Conservation (phyloP, 2,797 vertebrate species). For the Buceros bicornis region DNA sequence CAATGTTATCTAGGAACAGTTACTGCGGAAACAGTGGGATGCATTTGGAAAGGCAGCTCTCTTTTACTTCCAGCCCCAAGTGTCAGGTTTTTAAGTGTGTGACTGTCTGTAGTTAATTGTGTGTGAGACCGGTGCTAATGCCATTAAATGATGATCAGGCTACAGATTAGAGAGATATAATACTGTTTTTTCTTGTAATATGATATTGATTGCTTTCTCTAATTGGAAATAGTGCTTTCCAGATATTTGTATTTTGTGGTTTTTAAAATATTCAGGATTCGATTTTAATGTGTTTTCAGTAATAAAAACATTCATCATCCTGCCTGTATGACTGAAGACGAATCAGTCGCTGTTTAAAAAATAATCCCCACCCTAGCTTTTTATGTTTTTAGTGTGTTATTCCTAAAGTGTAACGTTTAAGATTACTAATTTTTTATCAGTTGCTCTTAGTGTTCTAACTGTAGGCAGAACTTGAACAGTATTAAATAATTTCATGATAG, state of each 20-base stretch:
- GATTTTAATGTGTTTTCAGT: not conserved
- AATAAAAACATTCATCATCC: not conserved
- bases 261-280: not conserved
- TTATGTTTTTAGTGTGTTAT: not conserved
- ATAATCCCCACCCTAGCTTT: not conserved
- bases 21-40: not conserved
- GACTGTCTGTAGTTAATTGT: not conserved
- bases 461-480: conserved; percentile 10
- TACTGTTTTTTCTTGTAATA: not conserved
- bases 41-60: not conserved
- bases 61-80: not conserved
- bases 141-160: not conserved
- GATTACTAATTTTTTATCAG: not conserved
- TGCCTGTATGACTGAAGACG: not conserved
- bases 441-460: conserved; percentile 8
- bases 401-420: not conserved
- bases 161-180: not conserved
- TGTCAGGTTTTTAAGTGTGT: not conserved
- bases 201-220: conserved; percentile 12
- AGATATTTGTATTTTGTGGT: not conserved
- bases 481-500: conserved; percentile 19
- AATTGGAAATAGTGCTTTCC: not conserved
- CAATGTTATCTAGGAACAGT: not conserved
- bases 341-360: not conserved
- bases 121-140: not conserved